Base-by-base conservation (phyloP, 2,888 invertebrate species). In the Ophion obscuratus region DNA sequence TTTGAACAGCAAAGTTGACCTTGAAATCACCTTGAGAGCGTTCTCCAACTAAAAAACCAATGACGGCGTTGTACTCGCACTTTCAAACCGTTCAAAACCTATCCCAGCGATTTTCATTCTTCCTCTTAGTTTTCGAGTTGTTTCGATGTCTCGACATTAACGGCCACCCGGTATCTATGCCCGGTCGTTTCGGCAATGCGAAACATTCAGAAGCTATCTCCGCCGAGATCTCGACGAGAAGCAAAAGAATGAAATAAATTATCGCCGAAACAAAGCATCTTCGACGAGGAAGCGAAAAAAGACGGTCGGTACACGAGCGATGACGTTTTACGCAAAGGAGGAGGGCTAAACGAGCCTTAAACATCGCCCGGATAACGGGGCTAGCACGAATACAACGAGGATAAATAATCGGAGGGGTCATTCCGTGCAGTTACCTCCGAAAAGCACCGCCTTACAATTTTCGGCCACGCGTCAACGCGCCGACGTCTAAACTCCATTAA, bases 331-430 rank as follows among this genome's bases (percentile, higher is more conserved):
- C 6, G 40, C 20, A 83, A 74, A 68, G 81, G 68, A 24, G 53
- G 36, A 59, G 73, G 76, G 14, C 44, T 27, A 53, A 67, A 87
- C 85, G 83, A 89, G 88, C 88, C 89, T 81, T 86, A 78, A 73
- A 59, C 68, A 70, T 78, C 77, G 74, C 44, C 61, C 73, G 90
- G 90, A 91, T 91, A 92, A 90, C 87, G 88, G 88, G 87, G 87
- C 40, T 0, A 67, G 64, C 53, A 75, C 67, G 80, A 73, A 73
- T 75, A 61, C 57, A 64, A 76, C 80, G 86, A 73, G 83, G 88
- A 88, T 89, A 89, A 17, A 68, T 90, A 91, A 91, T 91, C 90
- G 89, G 87, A 84, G 89, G 89, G 90, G 90, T 90, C 90, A 89
- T 90, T 90, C 89, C 89, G 87, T 89, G 89, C 91, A 90, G 89